Conservation (phyloP, 2,797 vertebrate genomes). For the Selene dorsalis region DNA sequence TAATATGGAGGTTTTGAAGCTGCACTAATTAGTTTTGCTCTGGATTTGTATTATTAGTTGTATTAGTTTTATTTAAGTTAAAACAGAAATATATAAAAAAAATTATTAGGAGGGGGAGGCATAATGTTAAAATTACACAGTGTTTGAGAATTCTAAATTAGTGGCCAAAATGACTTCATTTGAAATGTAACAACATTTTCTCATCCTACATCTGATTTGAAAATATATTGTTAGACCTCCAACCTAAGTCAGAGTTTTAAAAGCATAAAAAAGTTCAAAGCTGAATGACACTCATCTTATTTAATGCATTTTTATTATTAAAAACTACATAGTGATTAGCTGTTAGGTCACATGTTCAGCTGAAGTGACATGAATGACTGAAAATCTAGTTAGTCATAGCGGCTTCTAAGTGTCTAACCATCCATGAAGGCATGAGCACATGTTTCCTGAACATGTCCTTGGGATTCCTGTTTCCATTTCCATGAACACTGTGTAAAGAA, state of each 20-base stretch:
- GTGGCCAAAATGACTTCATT: too few relatives aligned
- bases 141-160: too few relatives aligned
- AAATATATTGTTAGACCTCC: too few relatives aligned
- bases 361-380: neutral
- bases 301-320: neutral
- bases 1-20: neutral
- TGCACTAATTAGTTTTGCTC: neutral
- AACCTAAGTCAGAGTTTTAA: too few relatives aligned
- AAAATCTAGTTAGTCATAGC: conserved; percentile 1
- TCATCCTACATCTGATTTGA: too few relatives aligned
- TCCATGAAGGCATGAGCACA: conserved; percentile 35
- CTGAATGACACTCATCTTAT: too few relatives aligned
- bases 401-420: neutral
- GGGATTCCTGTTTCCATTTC: conserved; percentile 56
- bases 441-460: conserved; percentile 28
- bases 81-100: too few relatives aligned
- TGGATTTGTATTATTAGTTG: too few relatives aligned
- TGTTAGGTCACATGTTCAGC: conserved; percentile 1
- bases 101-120: neutral
- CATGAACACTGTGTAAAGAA: neutral
- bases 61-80: too few relatives aligned
- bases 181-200: too few relatives aligned
- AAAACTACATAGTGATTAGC: neutral
- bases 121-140: too few relatives aligned
- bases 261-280: too few relatives aligned